phyloP scores from a whole-genome alignment of 2,797 vertebrate genomes.

The Danio albolineatus region DNA sequence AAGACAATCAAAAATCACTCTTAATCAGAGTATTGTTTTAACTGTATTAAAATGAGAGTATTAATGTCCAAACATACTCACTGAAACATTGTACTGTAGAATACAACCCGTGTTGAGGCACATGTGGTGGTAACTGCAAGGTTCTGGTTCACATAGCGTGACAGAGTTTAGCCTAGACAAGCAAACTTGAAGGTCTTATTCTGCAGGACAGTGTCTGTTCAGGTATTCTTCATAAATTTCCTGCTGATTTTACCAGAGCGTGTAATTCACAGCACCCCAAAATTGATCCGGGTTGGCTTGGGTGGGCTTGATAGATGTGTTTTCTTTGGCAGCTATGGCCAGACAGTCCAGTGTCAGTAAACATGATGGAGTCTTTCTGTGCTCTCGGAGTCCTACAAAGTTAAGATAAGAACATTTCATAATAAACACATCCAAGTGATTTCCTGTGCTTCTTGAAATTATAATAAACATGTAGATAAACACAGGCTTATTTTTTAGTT shows the following conservation, averaged over 20 bases:
- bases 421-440: constrained; percentile 25
- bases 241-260: neutral
- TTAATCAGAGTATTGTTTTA: too few relatives aligned
- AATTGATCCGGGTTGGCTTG: constrained; percentile 1
- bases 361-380: constrained; percentile 11
- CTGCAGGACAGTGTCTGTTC: neutral
- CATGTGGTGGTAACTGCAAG: neutral
- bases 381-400: neutral
- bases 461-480: constrained; percentile 29
- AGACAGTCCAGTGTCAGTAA: constrained; percentile 8
- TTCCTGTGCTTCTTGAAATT: constrained; percentile 15
- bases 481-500: neutral
- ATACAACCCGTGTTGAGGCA: neutral
- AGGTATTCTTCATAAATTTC: constrained; percentile 6
- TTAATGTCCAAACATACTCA: too few relatives aligned
- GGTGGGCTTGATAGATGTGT: constrained; percentile 13
- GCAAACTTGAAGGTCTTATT: constrained; percentile 2
- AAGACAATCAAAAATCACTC: too few relatives aligned
- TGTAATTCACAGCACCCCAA: neutral
- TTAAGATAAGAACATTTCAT: constrained; percentile 15
- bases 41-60: too few relatives aligned
- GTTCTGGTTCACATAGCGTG: neutral
- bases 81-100: constrained; percentile 6
- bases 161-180: neutral
- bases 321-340: constrained; percentile 19